Evolutionary conservation across 2,113 vertebrate genomes (phyloP).

Genomic region (Hoplias malabaricus): DNA sequence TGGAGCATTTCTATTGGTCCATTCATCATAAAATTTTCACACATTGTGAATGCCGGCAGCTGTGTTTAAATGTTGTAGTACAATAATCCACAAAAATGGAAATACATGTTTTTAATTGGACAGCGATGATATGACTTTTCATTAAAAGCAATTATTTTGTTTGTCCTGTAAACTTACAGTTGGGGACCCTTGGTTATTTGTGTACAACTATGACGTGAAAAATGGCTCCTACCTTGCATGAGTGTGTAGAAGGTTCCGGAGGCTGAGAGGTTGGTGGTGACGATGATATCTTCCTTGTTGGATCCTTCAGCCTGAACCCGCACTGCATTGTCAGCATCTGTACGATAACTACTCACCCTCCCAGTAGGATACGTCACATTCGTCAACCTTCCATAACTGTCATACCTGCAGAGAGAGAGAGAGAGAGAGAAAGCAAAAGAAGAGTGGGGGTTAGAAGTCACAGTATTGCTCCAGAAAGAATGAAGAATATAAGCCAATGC

Average conservation of each 20-base stretch:
- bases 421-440: slow-evolving; percentile 17
- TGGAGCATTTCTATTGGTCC: too few relatives aligned
- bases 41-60: too few relatives aligned
- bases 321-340: slow-evolving; percentile 87
- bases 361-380: slow-evolving; percentile 97
- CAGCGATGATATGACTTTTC: too few relatives aligned
- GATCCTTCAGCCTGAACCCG: slow-evolving; percentile 91
- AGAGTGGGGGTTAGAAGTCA: slow-evolving; percentile 9
- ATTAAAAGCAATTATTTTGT: too few relatives aligned
- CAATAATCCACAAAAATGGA: too few relatives aligned
- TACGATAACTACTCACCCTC: slow-evolving; percentile 93
- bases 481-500: neutral
- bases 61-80: too few relatives aligned
- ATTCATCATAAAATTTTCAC: too few relatives aligned
- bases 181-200: too few relatives aligned
- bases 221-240: slow-evolving; percentile 83
- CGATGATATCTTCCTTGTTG: slow-evolving; percentile 91
- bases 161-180: too few relatives aligned
- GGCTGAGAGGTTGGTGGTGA: slow-evolving; percentile 96
- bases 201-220: too few relatives aligned
- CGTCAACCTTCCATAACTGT: slow-evolving; percentile 92
- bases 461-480: neutral
- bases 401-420: slow-evolving; percentile 77
- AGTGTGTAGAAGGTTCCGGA: slow-evolving; percentile 96
- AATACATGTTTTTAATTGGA: too few relatives aligned